These are phyloP conservation scores for Grus americana DNA, from an alignment of 2,113 vertebrate genomes.

Conservation along the genomic window DNA sequence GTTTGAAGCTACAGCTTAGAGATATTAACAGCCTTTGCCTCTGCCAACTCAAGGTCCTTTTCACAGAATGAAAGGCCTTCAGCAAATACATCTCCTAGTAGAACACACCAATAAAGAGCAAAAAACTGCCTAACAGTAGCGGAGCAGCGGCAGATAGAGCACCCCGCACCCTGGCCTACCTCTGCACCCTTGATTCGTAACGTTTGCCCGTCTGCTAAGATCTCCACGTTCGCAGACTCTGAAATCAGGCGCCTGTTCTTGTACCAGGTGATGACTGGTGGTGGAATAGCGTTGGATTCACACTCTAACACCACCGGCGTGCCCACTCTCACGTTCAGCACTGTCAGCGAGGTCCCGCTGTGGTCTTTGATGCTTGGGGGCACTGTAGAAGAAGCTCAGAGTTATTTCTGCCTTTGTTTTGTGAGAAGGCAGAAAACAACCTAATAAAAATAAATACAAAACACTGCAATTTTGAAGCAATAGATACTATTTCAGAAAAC, in stretches of 20 bases:
- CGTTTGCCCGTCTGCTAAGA: slow-evolving; percentile 80
- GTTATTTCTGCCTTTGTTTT: neutral
- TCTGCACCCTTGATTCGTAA: slow-evolving; percentile 84
- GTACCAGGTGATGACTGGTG: slow-evolving; percentile 91
- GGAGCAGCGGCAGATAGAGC: neutral
- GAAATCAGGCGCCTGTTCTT: slow-evolving; percentile 83
- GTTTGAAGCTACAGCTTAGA: neutral
- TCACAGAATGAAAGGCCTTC: neutral
- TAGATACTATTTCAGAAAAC: neutral
- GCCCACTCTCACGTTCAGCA: slow-evolving; percentile 81
- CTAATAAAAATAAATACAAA: neutral
- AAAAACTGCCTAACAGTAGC: neutral
- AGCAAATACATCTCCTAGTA: neutral
- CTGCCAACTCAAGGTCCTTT: neutral
- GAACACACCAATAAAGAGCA: neutral
- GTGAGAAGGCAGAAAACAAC: neutral
- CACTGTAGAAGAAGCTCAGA: slow-evolving; percentile 72
- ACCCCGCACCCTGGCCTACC: slow-evolving; percentile 71
- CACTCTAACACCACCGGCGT: slow-evolving; percentile 81
- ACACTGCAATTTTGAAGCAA: neutral
- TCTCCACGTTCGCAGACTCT: slow-evolving; percentile 73
- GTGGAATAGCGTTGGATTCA: slow-evolving; percentile 90
- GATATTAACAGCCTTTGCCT: neutral
- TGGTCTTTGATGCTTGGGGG: slow-evolving; percentile 91
- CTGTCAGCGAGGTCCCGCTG: slow-evolving; percentile 77